Evolutionary conservation across 1,140 invertebrate species (phyloP), one percentile per base, ranked within the genome.

Genomic region (Anoplolepis gracilipes): DNA sequence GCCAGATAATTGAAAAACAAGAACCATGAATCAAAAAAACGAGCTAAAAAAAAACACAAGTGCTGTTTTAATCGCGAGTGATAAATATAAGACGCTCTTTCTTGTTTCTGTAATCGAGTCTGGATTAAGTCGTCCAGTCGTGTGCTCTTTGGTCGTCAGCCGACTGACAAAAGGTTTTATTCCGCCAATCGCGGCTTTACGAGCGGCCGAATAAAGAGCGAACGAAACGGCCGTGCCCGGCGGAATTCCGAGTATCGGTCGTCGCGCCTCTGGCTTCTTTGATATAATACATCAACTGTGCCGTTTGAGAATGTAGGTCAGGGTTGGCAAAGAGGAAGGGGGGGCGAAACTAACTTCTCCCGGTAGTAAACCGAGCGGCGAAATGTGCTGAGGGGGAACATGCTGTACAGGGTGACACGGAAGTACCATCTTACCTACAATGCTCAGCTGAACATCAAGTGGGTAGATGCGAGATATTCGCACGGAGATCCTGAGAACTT

Each of bases 241-340:
- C 36, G 42, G 64, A 67, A 53, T 65, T 84, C 39, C 42, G 46
- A 2, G 42, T 13, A 42, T 10, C n/a, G 28, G 33, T 25, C 49
- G 70, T 8, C 39, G 25, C 42, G 28, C 33, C 11, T 16, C n/a
- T n/a, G n/a, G 25, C 19, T 85, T 16, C 46, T 79, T 69, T 62
- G 42, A 73, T 62, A 85, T n/a, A n/a, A n/a, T 19, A 78, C 61
- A 28, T 55, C 30, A 39, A 46, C 57, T 84, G 16, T 49, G 46
- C 8, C 57, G 33, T 61, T 78, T 22, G 49, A 84, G 61, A 87
- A 87, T 89, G 79, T 85, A 61, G 85, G 79, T 89, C 79, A 77
- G 49, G 78, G 69, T 57, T 87, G 67, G 30, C 22, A n/a, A n/a
- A n/a, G n/a, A n/a, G 36, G 3, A 22, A 16, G 13, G 2, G 4